Evolutionary conservation across 2,888 invertebrate species (phyloP).

Genomic region (Sinopyrophorus schimmeli): DNA sequence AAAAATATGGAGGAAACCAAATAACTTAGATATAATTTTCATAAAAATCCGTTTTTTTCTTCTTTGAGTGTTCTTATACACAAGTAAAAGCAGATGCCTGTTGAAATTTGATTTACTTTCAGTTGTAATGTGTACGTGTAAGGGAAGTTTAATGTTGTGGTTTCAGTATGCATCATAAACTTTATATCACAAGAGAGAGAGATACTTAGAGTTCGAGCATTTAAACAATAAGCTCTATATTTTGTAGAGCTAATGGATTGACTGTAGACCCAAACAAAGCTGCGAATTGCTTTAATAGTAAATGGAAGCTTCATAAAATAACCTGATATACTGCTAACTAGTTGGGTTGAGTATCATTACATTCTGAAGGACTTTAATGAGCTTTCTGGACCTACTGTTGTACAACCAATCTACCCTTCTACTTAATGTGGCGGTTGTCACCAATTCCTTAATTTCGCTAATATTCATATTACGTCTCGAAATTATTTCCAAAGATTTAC

Average conservation of each 20-base stretch:
- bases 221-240: conserved; percentile 22
- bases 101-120: too few species aligned
- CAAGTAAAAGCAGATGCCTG: too few species aligned
- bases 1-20: too few species aligned
- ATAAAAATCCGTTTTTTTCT: too few species aligned
- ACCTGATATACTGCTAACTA: conserved; percentile 28
- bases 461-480: too few species aligned
- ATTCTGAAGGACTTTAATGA: conserved; percentile 20
- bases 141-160: too few species aligned
- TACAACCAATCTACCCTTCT: conserved; percentile 11
- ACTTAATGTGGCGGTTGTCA: conserved; percentile 1
- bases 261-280: conserved; percentile 21
- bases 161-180: too few species aligned
- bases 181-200: background rate
- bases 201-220: conserved; percentile 12
- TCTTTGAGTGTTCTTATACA: too few species aligned
- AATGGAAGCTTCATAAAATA: conserved; percentile 21
- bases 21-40: too few species aligned
- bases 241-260: conserved; percentile 23
- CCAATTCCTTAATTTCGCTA: background rate
- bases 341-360: conserved; percentile 21
- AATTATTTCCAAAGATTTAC: too few species aligned
- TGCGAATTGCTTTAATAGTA: conserved; percentile 21
- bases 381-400: conserved; percentile 12
- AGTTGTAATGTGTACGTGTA: too few species aligned